Base-by-base conservation (phyloP, 2,797 vertebrate genomes). In the Varecia variegata region DNA sequence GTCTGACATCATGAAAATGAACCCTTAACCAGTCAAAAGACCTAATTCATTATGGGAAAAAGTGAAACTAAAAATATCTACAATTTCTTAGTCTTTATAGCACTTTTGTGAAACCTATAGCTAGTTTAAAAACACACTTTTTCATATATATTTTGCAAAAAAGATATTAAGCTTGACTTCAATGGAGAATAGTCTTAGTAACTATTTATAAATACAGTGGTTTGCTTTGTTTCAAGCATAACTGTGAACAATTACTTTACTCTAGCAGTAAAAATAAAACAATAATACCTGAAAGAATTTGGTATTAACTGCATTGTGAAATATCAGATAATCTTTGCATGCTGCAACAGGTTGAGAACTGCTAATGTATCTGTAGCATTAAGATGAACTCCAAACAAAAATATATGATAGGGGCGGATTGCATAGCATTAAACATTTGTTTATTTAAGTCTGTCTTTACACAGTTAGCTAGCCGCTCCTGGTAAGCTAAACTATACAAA, bases 201-300 rank as follows among this genome's bases (percentile, higher is more conserved):
- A 81, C 45, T 93, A 50, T 81, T 77, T 82, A 58, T n/a, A 67
- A 94, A 50, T 23, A n/a, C 4, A 93, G 20, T 1, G 6, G 23
- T 90, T 94, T 89, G 18, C 27, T 92, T 95, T 93, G 30, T 90
- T 90, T 93, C 58, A 74, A 84, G 35, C 6, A 52, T 65, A 70
- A 76, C 47, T 58, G 13, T 77, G 50, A 83, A 67, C 12, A 35
- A 94, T 93, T 82, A 67, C 74, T 82, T 90, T 89, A 67, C 71
- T 80, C 30, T 93, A 87, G 54, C 67, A 45, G 60, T 93, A 60
- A 95, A 90, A 23, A 89, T 80, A 90, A 93, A 97, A 86, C 60
- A 76, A 92, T 79, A 27, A 88, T 14, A 85, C 52, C 27, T 88
- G 85, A 94, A 97, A 93, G 54, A 89, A 97, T 90, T 68, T 88